Evolutionary conservation across 2,797 vertebrate genomes (phyloP).

Genomic region (Miichthys miiuy): DNA sequence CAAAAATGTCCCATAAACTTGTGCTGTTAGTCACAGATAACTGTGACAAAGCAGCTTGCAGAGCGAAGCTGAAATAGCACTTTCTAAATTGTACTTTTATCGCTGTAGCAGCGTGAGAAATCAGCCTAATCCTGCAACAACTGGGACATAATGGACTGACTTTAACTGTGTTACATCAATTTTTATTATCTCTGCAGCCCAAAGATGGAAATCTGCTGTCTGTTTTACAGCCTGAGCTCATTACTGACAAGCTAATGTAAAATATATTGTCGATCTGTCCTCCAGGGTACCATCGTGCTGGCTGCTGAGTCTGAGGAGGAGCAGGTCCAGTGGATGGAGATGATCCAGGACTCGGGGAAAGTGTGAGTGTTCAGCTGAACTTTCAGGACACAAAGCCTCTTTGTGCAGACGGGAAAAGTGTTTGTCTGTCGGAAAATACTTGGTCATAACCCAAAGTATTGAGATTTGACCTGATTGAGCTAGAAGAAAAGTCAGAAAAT

Average conservation of each 20-base stretch:
- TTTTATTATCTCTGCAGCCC: not conserved
- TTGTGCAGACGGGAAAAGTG: not conserved
- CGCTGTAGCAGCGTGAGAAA: not conserved
- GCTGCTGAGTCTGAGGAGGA: constrained; percentile 94
- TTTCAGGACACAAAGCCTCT: not conserved
- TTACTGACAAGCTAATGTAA: constrained; percentile 18
- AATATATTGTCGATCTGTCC: not conserved
- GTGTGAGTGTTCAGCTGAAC: constrained; percentile 87
- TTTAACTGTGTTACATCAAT: not conserved
- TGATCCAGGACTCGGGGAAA: constrained; percentile 97
- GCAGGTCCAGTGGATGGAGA: constrained; percentile 95
- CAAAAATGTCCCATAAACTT: not conserved
- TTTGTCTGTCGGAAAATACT: not conserved
- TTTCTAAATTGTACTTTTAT: not conserved
- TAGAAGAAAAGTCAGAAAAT: not conserved
- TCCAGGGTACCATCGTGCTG: constrained; percentile 92
- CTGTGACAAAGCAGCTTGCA: not conserved
- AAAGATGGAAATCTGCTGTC: not conserved
- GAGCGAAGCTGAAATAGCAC: not conserved
- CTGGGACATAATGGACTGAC: constrained; percentile 7
- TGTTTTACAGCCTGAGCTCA: not conserved
- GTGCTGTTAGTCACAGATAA: not conserved
- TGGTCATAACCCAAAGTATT: not conserved
- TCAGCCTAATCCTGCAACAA: constrained; percentile 21
- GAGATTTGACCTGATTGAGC: not conserved